Conservation (phyloP, 30 jellyfish, hydroid and myxozoan genomes). For the Nemopilema nomurai region DNA sequence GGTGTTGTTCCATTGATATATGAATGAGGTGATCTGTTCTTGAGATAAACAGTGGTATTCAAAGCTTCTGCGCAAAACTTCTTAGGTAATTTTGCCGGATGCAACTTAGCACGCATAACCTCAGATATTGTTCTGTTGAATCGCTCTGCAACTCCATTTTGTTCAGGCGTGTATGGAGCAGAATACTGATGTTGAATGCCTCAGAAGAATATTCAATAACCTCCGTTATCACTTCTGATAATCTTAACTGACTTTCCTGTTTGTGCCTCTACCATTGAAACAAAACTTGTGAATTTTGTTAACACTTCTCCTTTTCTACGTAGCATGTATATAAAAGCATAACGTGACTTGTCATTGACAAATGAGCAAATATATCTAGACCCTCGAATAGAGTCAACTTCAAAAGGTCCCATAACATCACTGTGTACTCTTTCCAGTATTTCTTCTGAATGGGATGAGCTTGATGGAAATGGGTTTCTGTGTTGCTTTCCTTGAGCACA, state of each 20-base stretch:
- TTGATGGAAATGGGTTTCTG: constrained; percentile 18
- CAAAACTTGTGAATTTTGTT: constrained; percentile 20
- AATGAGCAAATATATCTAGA: constrained; percentile 33
- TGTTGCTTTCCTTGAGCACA: constrained; percentile 65
- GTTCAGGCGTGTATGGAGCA: constrained; percentile 43
- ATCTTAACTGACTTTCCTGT: constrained; percentile 23
- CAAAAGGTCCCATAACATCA: constrained; percentile 56
- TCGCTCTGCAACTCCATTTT: constrained; percentile 59
- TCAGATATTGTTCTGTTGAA: constrained; percentile 34
- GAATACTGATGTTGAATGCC: constrained; percentile 18
- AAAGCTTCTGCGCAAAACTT: constrained; percentile 55
- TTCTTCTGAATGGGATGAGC: constrained; percentile 19
- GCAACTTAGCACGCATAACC: constrained; percentile 30
- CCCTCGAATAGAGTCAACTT: constrained; percentile 38
- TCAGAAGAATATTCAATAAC: constrained; percentile 17
- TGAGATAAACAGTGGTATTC: constrained; percentile 28
- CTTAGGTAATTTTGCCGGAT: constrained; percentile 40
- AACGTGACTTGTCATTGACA: constrained; percentile 52
- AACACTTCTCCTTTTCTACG: constrained; percentile 21
- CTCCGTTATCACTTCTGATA: constrained; percentile 34
- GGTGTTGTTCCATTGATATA: constrained; percentile 25
- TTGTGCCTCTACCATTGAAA: constrained; percentile 16
- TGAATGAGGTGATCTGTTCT: constrained; percentile 27
- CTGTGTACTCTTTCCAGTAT: constrained; percentile 31
- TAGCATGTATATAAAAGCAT: constrained; percentile 23